Base-by-base conservation (phyloP, 1,140 invertebrate species). In the Mactra quadrangularis region DNA sequence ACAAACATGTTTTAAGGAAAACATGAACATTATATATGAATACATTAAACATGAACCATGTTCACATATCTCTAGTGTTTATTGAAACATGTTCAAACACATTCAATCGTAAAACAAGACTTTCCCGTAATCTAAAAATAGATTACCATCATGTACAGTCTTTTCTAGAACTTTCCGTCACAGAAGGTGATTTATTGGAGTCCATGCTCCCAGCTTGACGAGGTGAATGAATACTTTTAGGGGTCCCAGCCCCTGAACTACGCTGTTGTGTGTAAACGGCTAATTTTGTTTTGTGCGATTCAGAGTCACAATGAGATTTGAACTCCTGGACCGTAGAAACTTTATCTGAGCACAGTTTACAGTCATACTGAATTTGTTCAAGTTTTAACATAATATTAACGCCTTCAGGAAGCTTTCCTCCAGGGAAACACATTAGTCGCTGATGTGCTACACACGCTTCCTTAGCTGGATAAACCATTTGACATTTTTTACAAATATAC, bases 401-500 rank as follows among this genome's bases (percentile, higher is more conserved):
- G 19, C 86, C 85, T 33, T 89, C 89, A 15, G 88, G 88, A 52
- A 87, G 95, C 94, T 83, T 95, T 93, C 77, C 95, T 94, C 66
- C 95, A 6, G 85, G 81, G 83, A 91, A 95, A 94, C 92, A 96
- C 94, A 91, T 85, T 94, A 90, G 95, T 1, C 95, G 93, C 89
- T 97, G 96, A 90, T 97, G 96, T 15, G 93, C 94, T 52, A 96
- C 93, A 60, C 97, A 94, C 4, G 95, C 95, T n/a, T 95, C 95
- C 68, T 96, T 95, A 53, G 95, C 94, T 1, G 96, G 95, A 93
- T 96, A 97, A 2, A 96, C 96, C 60, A 96, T 94, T 72, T 96
- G 96, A 92, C 96, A 97, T 89, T 96, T 96, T 90, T 96, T 96
- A 94, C 96, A 97, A 68, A 97, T 96, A 93, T 96, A 96, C 86